phyloP scores from a whole-genome alignment of 2,113 vertebrate species.

The Labeo rohita region DNA sequence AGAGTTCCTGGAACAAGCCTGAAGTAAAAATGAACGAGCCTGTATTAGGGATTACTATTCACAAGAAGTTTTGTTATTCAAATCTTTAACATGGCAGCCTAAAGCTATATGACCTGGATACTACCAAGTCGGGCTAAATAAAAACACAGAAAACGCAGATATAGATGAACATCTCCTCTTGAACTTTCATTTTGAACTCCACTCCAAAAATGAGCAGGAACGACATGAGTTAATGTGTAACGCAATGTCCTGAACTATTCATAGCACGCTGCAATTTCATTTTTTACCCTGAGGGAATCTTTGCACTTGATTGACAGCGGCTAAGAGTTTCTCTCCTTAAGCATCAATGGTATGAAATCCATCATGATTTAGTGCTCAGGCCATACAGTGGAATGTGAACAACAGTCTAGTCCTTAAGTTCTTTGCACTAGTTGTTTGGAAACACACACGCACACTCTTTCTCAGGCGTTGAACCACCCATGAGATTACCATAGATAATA shows the following conservation, averaged over 20 bases:
- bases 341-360: neutral
- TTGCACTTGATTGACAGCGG: neutral
- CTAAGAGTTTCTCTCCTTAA: neutral
- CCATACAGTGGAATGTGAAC: neutral
- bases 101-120: slow-evolving; percentile 15
- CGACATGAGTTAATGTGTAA: slow-evolving; percentile 10
- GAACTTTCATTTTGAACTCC: neutral
- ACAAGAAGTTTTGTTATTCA: slow-evolving; percentile 60
- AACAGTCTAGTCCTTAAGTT: neutral
- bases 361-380: neutral
- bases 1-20: slow-evolving; percentile 52
- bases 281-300: neutral
- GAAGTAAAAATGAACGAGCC: neutral
- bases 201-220: neutral
- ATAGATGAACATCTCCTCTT: neutral
- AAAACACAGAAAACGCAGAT: neutral
- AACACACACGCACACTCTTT: neutral
- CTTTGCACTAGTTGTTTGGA: neutral
- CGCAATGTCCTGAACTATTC: slow-evolving; percentile 17
- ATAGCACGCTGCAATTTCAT: neutral
- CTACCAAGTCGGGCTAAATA: neutral
- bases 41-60: slow-evolving; percentile 17
- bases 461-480: neutral
- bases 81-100: slow-evolving; percentile 38
- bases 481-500: neutral